Evolutionary conservation across 64 coral and sea anemone species (phyloP).

Genomic region (Montipora foliosa): DNA sequence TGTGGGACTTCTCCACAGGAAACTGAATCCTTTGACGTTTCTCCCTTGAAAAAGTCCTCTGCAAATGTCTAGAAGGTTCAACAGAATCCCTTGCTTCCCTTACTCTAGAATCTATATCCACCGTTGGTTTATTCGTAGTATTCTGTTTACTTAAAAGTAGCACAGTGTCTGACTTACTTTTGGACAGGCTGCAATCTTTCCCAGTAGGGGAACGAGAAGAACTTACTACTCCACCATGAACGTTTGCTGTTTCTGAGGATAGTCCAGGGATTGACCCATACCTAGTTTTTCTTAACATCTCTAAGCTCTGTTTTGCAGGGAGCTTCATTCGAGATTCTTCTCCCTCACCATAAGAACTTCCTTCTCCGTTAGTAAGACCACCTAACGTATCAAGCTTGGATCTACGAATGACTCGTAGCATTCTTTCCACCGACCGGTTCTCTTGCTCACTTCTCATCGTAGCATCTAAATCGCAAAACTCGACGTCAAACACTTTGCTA

Average conservation of each 20-base stretch:
- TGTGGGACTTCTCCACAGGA: not conserved
- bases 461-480: slow-evolving; percentile 26
- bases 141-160: not conserved
- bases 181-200: not conserved
- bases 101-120: not conserved
- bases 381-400: not conserved
- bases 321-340: not conserved
- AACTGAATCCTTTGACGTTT: slow-evolving; percentile 24
- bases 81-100: not conserved
- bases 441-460: not conserved
- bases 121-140: not conserved
- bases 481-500: slow-evolving; percentile 23
- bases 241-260: not conserved
- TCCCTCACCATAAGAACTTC: not conserved
- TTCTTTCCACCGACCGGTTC: not conserved
- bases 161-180: not conserved
- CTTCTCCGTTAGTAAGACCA: not conserved
- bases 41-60: slow-evolving; percentile 16
- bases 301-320: not conserved
- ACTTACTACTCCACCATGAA: not conserved
- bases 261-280: not conserved
- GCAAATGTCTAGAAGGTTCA: not conserved
- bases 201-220: not conserved
- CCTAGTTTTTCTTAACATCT: not conserved
- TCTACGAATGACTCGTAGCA: not conserved